A percentile compares a stretch with the other conserved stretches of the same genome.
phyloP scores from a whole-genome alignment of 2,113 vertebrate genomes.

The Bubalus kerabau region DNA sequence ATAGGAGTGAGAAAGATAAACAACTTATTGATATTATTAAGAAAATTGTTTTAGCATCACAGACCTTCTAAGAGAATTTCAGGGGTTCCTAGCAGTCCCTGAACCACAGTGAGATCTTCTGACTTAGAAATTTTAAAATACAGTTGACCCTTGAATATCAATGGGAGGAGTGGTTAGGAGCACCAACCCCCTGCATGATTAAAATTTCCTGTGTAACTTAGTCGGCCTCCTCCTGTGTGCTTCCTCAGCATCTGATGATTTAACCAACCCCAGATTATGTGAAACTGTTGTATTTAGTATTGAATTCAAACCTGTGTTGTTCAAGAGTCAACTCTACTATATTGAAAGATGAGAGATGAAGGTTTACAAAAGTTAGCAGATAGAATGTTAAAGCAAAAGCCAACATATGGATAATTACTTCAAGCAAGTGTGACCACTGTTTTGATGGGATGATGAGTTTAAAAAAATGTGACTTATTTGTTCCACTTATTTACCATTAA shows the following conservation, averaged over 20 bases:
- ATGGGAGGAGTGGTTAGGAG: not conserved
- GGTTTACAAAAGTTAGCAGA: not conserved
- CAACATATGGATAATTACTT: not conserved
- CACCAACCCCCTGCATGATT: not conserved
- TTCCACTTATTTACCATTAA: not conserved
- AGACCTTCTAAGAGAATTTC: not conserved
- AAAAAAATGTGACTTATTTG: not conserved
- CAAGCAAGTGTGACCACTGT: not conserved
- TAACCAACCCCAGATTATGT: not conserved
- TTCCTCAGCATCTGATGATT: not conserved
- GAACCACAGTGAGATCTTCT: not conserved
- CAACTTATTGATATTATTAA: not conserved
- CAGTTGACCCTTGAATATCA: not conserved
- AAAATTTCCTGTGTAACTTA: not conserved
- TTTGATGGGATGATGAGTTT: not conserved
- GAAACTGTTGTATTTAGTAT: not conserved
- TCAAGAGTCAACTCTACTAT: not conserved
- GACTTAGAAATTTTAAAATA: not conserved
- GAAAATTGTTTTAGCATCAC: not conserved
- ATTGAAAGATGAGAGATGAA: not conserved
- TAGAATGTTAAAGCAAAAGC: not conserved
- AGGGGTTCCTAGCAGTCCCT: not conserved
- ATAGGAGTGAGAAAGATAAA: not conserved
- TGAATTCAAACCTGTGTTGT: not conserved
- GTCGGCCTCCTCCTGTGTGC: not conserved